Evolutionary conservation across 2,113 vertebrate species (phyloP), one percentile per base, ranked within the genome.

Genomic region (Deroptyus accipitrinus): DNA sequence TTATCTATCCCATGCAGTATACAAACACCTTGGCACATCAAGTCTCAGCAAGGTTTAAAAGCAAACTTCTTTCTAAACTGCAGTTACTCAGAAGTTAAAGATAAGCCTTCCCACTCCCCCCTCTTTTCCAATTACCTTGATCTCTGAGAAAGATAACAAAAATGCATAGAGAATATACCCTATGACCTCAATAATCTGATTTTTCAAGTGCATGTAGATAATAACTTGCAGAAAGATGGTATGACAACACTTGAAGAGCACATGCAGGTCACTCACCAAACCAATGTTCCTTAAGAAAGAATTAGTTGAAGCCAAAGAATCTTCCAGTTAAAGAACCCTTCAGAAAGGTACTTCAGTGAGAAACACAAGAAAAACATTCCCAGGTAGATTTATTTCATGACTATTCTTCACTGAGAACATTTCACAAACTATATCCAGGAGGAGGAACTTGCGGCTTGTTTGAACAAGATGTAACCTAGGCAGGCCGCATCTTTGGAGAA

Each of bases 191-290:
- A 61, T 2, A 90, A 75, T 37, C 74, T 49, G 39, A 98, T 98
- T 97, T 98, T 98, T 98, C 98, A 98, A 97, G 88, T 66, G 52
- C 46, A 92, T 98, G 94, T 97, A 97, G 97, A 98, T 96, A 97
- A 97, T 95, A 98, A 97, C 96, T 97, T 97, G 97, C 97, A 98
- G 96, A 97, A 98, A 97, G 98, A 98, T 63, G 57, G n/a, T 42
- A 80, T 22, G 39, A 81, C 17, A 78, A 25, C 13, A 76, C 63
- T 39, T 14, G 22, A 75, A 83, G 31, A 73, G 15, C 39, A 77
- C 37, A 31, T 7, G 35, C 48, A 68, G 33, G 52, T 67, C 76
- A 78, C 46, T 51, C 82, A 86, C 18, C 11, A 49, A 61, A 75
- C 51, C 25, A 90, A 23, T 2, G 5, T 44, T 67, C 20, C 59